Percentiles rank a stretch among this genome's conserved stretches.
Conservation (phyloP, 2,888 invertebrate genomes). For the Acleris emargana region DNA sequence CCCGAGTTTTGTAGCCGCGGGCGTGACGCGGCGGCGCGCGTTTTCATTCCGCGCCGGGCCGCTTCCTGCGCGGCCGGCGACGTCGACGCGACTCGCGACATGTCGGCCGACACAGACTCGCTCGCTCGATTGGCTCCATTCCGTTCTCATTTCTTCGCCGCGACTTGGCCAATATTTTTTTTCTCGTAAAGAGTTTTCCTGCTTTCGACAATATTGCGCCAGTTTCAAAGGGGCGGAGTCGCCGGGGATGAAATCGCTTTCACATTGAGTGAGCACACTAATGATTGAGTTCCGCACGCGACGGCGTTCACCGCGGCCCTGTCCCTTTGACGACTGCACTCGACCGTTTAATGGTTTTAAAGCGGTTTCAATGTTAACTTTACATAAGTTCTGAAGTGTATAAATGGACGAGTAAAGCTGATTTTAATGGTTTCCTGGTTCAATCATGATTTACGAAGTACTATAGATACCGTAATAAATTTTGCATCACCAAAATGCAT, state of each 20-base stretch:
- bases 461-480: neutral
- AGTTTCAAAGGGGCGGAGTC: conserved; percentile 75
- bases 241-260: conserved; percentile 79
- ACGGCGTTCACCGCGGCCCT: conserved; percentile 49
- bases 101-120: conserved; percentile 68
- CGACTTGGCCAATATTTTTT: conserved; percentile 71
- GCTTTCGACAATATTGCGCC: conserved; percentile 81
- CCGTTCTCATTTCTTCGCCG: conserved; percentile 73
- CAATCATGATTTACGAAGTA: too few relatives aligned
- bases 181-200: conserved; percentile 77
- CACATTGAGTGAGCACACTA: conserved; percentile 82
- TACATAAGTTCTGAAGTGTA: conserved; percentile 7
- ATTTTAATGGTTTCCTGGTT: too few relatives aligned
- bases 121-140: conserved; percentile 77
- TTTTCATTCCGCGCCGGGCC: conserved; percentile 55
- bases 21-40: conserved; percentile 56
- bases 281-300: conserved; percentile 80
- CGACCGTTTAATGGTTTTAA: conserved; percentile 70
- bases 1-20: conserved; percentile 71
- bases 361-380: conserved; percentile 63
- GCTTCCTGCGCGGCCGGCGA: conserved; percentile 41
- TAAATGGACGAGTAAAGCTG: too few relatives aligned
- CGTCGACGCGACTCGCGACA: conserved; percentile 62
- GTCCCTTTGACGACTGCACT: conserved; percentile 68
- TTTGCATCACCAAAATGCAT: neutral